Conservation (phyloP, 2,888 invertebrate genomes). For the Metallyticus violacea region DNA sequence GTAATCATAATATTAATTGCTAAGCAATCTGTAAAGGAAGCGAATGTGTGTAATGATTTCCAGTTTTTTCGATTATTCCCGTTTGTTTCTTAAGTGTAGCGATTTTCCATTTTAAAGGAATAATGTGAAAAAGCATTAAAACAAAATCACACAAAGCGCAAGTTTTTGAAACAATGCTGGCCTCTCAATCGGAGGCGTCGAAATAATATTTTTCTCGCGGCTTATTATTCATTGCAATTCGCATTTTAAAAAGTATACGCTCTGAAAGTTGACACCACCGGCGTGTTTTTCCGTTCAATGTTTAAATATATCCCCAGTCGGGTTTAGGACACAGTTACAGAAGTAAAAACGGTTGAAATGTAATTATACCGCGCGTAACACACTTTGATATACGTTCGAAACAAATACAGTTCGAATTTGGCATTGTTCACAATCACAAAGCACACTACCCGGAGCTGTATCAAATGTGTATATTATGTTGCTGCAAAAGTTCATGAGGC, state of each 20-base stretch:
- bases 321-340: background rate
- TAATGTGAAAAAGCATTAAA: background rate
- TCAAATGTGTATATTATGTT: background rate
- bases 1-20: too few relatives aligned
- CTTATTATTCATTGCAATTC: background rate
- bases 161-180: background rate
- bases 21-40: too few relatives aligned
- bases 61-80: too few relatives aligned
- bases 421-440: background rate
- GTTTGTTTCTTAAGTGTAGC: too few relatives aligned
- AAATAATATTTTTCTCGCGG: background rate
- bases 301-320: background rate
- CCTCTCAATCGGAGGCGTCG: background rate
- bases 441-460: background rate
- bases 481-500: too few relatives aligned
- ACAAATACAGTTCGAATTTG: background rate
- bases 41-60: too few relatives aligned
- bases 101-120: background rate
- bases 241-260: background rate
- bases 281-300: background rate
- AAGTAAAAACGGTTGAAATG: background rate
- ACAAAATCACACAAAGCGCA: background rate
- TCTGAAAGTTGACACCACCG: background rate
- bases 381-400: background rate
- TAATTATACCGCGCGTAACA: background rate